Conservation (phyloP, 2,888 invertebrate genomes). For the Oithona nana region DNA sequence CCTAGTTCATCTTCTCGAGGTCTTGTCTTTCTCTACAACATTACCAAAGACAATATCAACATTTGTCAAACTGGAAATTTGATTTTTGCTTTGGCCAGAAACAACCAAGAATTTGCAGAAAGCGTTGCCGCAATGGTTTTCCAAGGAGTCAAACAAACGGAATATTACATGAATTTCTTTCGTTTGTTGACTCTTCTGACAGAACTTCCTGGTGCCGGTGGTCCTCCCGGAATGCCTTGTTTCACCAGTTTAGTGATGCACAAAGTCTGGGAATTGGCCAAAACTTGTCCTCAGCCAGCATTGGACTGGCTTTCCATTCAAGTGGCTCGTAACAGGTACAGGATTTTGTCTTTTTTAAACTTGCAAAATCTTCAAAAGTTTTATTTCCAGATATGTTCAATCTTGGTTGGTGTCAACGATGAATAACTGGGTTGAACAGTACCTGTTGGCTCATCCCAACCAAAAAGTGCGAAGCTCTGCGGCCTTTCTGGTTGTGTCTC, state of each 20-base stretch:
- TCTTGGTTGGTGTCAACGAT: constrained; percentile 79
- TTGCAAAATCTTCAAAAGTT: too few relatives aligned
- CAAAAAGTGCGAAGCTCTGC: constrained; percentile 72
- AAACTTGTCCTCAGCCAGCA: constrained; percentile 26
- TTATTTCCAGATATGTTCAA: too few relatives aligned
- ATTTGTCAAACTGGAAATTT: constrained; percentile 74
- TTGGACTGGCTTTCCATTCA: constrained; percentile 24
- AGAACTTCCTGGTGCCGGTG: constrained; percentile 47
- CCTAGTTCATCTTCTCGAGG: constrained; percentile 35
- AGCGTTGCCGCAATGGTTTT: constrained; percentile 78
- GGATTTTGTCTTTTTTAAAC: too few relatives aligned
- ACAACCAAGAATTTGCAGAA: constrained; percentile 71
- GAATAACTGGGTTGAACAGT: constrained; percentile 76
- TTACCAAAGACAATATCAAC: constrained; percentile 81
- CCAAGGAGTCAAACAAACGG: constrained; percentile 72
- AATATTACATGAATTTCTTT: constrained; percentile 34
- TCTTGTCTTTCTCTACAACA: constrained; percentile 81
- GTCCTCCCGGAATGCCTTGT: constrained; percentile 61
- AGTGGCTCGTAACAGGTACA: constrained; percentile 59
- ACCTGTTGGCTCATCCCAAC: constrained; percentile 61
- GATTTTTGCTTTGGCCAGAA: constrained; percentile 72
- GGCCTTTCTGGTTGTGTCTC: constrained; percentile 64
- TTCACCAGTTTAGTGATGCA: constrained; percentile 74
- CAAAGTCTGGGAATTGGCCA: constrained; percentile 60
- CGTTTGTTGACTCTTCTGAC: constrained; percentile 58